Evolutionary conservation across 2,797 vertebrate species (phyloP).

Genomic region (Periparus ater): DNA sequence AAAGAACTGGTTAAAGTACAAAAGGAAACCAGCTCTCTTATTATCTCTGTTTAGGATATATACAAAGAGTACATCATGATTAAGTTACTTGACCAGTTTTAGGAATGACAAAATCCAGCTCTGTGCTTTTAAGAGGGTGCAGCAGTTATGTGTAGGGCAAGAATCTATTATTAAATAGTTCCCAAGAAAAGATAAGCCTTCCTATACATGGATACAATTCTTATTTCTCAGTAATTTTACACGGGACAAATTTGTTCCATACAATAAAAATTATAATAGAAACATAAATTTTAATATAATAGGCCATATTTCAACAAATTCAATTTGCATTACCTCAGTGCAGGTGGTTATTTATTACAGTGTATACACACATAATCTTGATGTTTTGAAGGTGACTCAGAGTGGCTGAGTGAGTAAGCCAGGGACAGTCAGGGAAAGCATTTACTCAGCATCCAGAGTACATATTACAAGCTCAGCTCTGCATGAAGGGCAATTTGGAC

Average conservation of each 20-base stretch:
- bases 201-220: neutral
- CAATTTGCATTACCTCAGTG: conserved; percentile 77
- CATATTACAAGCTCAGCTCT: conserved; percentile 85
- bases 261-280: conserved; percentile 75
- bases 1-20: neutral
- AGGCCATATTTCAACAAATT: conserved; percentile 88
- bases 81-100: neutral
- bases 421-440: conserved; percentile 75
- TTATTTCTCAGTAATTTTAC: conserved; percentile 60
- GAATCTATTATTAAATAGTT: conserved; percentile 38
- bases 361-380: conserved; percentile 73
- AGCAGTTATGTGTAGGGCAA: neutral
- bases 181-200: conserved; percentile 36
- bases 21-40: neutral
- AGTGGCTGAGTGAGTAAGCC: conserved; percentile 74
- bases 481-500: conserved; percentile 91
- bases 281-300: conserved; percentile 86
- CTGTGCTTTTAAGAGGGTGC: conserved; percentile 10
- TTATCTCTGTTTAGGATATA: neutral
- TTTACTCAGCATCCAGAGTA: conserved; percentile 87
- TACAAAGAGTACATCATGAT: neutral
- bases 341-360: conserved; percentile 87
- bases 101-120: conserved; percentile 2
- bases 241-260: conserved; percentile 54
- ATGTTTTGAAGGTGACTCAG: conserved; percentile 81